These are phyloP conservation scores for Dromaius novaehollandiae DNA, from an alignment of 2,113 vertebrate species.

Conservation along the genomic window DNA sequence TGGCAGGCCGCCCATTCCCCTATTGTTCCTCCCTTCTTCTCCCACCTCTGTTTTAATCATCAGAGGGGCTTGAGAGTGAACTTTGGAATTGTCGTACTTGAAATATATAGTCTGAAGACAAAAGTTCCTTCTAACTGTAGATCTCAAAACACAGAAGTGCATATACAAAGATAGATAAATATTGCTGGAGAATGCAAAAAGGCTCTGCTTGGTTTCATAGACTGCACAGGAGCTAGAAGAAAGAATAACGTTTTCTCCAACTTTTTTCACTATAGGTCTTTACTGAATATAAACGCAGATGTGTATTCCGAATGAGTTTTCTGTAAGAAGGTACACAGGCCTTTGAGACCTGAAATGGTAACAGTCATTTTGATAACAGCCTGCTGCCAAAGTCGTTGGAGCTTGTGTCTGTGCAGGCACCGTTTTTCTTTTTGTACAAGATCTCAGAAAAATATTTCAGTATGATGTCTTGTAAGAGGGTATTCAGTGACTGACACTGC, in stretches of 20 bases:
- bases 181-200: neutral
- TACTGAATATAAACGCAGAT: neutral
- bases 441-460: neutral
- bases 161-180: neutral
- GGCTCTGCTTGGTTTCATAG: neutral
- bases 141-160: neutral
- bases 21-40: neutral
- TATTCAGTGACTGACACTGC: neutral
- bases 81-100: neutral
- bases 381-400: neutral
- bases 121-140: neutral
- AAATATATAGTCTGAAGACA: neutral
- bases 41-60: neutral
- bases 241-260: neutral
- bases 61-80: neutral
- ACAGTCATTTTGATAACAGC: neutral
- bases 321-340: neutral
- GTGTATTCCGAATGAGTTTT: neutral
- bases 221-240: neutral
- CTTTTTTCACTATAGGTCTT: neutral
- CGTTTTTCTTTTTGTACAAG: neutral
- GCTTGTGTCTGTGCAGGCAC: neutral
- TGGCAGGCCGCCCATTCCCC: neutral
- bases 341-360: neutral
- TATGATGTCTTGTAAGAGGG: neutral